Percentiles rank a stretch among this genome's conserved stretches.
phyloP scores from a whole-genome alignment of 2,888 invertebrate genomes.

The Troglohyphantes excavatus region DNA sequence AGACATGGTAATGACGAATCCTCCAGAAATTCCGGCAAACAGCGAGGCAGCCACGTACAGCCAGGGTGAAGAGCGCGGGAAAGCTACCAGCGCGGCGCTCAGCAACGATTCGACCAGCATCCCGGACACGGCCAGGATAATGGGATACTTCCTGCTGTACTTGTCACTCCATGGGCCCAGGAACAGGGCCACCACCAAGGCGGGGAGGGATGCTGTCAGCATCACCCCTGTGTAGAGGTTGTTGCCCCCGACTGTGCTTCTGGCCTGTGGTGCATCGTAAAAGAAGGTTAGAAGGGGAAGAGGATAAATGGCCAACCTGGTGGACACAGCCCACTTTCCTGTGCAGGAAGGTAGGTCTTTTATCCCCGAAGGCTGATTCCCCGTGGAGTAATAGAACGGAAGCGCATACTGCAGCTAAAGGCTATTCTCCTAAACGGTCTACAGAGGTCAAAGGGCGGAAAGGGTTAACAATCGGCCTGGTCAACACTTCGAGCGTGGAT shows the following conservation, averaged over 20 bases:
- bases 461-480: too few species aligned
- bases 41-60: slow-evolving; percentile 22
- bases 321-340: too few species aligned
- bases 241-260: slow-evolving; percentile 17
- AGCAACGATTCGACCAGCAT: slow-evolving; percentile 33
- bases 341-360: too few species aligned
- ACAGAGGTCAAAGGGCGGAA: too few species aligned
- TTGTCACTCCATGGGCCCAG: slow-evolving; percentile 74
- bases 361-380: too few species aligned
- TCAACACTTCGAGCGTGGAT: too few species aligned
- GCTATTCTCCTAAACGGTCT: too few species aligned
- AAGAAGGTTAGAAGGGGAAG: too few species aligned
- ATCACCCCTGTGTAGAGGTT: slow-evolving; percentile 48
- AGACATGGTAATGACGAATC: slow-evolving; percentile 48
- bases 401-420: too few species aligned
- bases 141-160: slow-evolving; percentile 65
- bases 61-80: slow-evolving; percentile 11
- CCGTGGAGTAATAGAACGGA: too few species aligned
- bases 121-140: slow-evolving; percentile 39
- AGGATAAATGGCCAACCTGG: too few species aligned
- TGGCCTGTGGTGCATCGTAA: not conserved
- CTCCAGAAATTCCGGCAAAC: slow-evolving; percentile 62
- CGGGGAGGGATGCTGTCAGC: slow-evolving; percentile 32
- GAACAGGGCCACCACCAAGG: slow-evolving; percentile 54
- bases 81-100: not conserved